These are phyloP conservation scores for Pogonus chalceus DNA, from an alignment of 1,140 invertebrate species.

Conservation along the genomic window DNA sequence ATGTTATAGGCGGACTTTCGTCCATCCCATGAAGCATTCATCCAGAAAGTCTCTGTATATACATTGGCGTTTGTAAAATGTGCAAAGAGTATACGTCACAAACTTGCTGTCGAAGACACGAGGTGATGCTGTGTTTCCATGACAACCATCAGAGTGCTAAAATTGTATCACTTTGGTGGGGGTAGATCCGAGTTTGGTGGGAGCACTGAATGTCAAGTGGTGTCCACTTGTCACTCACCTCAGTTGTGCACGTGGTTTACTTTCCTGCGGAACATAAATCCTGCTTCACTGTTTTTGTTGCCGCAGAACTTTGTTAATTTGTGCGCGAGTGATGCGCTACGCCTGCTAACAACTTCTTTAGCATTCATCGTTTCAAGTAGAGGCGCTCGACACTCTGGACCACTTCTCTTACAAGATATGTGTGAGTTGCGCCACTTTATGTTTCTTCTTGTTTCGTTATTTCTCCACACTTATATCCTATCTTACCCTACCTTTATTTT, in stretches of 20 bases:
- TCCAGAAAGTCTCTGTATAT: no score
- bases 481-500: no score
- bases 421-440: neutral
- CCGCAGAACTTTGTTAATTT: neutral
- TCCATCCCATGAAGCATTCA: no score
- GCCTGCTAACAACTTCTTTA: no score
- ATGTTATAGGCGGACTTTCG: no score
- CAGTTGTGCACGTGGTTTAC: conserved; percentile 5
- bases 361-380: no score
- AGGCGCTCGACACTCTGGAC: neutral
- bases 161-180: neutral
- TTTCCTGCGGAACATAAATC: no score
- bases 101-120: neutral
- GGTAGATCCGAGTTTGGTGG: neutral
- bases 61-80: no score
- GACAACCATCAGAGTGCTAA: neutral
- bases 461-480: no score
- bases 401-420: neutral
- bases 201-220: neutral
- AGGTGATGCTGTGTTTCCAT: neutral
- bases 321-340: neutral
- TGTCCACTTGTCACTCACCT: conserved; percentile 5
- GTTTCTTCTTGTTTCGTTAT: neutral
- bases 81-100: neutral
- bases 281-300: neutral